These are phyloP conservation scores for Ennomos quercinarius DNA, from an alignment of 2,888 invertebrate species.

Conservation along the genomic window DNA sequence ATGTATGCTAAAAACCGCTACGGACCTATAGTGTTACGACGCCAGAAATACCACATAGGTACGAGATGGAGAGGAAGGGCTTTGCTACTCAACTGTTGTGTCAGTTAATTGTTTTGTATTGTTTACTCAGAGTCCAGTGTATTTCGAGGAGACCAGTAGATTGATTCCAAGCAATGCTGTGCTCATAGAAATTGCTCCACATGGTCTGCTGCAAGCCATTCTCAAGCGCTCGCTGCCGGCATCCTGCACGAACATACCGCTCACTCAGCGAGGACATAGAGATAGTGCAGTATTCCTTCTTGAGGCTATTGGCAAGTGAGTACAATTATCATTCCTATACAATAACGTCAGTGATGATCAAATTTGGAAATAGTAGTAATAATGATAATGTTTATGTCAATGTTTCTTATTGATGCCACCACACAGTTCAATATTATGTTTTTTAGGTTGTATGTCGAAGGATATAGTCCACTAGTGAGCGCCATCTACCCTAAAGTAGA, in stretches of 20 bases:
- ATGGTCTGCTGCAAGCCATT: conserved; percentile 89
- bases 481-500: conserved; percentile 89
- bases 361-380: too few relatives aligned
- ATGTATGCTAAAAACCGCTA: too few relatives aligned
- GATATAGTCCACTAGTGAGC: conserved; percentile 88
- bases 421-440: background rate
- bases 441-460: conserved; percentile 89
- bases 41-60: too few relatives aligned
- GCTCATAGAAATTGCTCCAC: conserved; percentile 94
- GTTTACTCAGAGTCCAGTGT: conserved; percentile 76
- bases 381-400: too few relatives aligned
- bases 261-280: conserved; percentile 89
- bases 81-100: too few relatives aligned
- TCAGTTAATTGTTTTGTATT: too few relatives aligned
- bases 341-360: too few relatives aligned
- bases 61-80: too few relatives aligned
- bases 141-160: conserved; percentile 90
- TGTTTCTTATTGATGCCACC: too few relatives aligned
- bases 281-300: conserved; percentile 84
- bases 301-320: conserved; percentile 76
- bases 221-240: conserved; percentile 88
- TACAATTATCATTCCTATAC: conserved; percentile 2
- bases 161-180: conserved; percentile 91
- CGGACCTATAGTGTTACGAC: too few relatives aligned
- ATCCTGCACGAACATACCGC: conserved; percentile 87